Evolutionary conservation across 2,888 invertebrate genomes (phyloP).

Genomic region (Latrodectus elegans): DNA sequence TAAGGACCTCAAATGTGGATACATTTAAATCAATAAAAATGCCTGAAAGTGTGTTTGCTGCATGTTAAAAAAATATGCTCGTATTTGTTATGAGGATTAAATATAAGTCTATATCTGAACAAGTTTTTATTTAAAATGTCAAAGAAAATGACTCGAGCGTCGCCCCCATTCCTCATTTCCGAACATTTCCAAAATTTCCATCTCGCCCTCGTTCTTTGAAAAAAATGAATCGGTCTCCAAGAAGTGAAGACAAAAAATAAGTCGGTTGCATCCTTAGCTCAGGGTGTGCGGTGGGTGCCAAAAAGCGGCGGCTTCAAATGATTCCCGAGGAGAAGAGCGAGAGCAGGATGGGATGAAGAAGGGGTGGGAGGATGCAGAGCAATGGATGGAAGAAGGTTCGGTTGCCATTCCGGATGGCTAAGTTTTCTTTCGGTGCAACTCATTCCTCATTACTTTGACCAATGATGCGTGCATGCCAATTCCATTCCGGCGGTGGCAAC

Average conservation of each 20-base stretch:
- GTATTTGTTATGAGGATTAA: no score
- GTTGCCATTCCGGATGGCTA: conserved; percentile 68
- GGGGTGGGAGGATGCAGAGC: not conserved
- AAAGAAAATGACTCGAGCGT: no score
- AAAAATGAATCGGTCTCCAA: not conserved
- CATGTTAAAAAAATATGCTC: no score
- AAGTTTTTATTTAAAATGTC: no score
- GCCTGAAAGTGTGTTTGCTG: no score
- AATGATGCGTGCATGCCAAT: conserved; percentile 68
- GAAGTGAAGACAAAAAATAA: not conserved
- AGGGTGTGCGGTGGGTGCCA: not conserved
- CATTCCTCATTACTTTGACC: conserved; percentile 69
- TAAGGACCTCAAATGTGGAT: no score
- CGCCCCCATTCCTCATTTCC: no score
- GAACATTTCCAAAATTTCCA: no score
- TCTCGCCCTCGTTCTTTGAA: no score
- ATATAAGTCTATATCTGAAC: no score
- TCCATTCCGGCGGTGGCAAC: conserved; percentile 63
- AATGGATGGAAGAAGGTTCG: conserved; percentile 35
- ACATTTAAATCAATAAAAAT: no score
- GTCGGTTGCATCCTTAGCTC: not conserved
- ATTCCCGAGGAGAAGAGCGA: conserved; percentile 1
- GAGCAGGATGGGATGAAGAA: not conserved
- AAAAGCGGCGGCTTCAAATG: conserved; percentile 53
- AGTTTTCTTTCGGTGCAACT: conserved; percentile 63